Evolutionary conservation across 2,888 invertebrate species (phyloP).

Genomic region (Hydroisotoma schaefferi): DNA sequence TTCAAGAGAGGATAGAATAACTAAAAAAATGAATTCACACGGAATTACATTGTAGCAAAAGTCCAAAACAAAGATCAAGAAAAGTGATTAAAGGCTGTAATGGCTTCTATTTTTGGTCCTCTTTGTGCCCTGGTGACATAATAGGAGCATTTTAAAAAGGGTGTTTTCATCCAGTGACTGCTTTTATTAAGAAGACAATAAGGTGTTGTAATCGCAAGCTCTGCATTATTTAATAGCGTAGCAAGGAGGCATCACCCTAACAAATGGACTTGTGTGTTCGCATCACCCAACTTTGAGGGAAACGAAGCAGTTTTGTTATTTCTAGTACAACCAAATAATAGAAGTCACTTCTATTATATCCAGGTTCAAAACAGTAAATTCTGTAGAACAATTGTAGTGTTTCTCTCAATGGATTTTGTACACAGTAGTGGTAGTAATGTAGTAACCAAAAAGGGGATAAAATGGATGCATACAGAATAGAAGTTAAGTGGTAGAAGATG

Average conservation of each 20-base stretch:
- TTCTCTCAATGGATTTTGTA: neutral
- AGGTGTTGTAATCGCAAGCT: neutral
- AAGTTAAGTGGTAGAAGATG: neutral
- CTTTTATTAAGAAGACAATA: neutral
- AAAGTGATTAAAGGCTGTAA: too few species aligned
- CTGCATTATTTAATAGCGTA: conserved; percentile 1
- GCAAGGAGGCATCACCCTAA: neutral
- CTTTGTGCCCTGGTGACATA: neutral
- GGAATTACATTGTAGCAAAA: too few species aligned
- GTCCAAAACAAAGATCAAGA: too few species aligned
- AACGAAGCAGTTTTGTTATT: neutral
- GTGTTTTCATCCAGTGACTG: neutral
- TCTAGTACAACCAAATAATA: too few species aligned
- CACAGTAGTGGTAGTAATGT: too few species aligned
- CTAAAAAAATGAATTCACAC: too few species aligned
- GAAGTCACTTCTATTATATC: neutral
- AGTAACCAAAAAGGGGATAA: neutral
- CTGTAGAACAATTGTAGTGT: neutral
- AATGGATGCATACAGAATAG: neutral
- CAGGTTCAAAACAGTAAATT: conserved; percentile 1
- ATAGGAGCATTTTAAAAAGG: neutral
- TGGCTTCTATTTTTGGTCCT: too few species aligned
- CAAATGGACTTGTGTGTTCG: neutral
- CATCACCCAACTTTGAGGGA: too few species aligned
- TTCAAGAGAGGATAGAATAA: too few species aligned